Evolutionary conservation across 2,113 vertebrate genomes (phyloP).

Genomic region (Crotalus viridis): DNA sequence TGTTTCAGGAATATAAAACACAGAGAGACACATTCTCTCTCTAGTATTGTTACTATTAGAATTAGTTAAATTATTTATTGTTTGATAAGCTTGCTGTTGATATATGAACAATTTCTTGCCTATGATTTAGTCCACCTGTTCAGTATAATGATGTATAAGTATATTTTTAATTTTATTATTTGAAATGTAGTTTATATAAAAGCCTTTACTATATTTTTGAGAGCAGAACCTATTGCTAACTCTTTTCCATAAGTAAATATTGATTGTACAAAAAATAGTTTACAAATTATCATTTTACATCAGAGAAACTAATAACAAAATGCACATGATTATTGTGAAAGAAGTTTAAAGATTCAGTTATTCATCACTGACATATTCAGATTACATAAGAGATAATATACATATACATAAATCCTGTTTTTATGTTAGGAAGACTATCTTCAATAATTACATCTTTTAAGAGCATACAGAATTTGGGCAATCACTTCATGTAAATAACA

Average conservation of each 20-base stretch:
- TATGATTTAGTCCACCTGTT: background rate
- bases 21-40: background rate
- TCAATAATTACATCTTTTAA: background rate
- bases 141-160: background rate
- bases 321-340: background rate
- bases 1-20: background rate
- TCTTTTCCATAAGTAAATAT: background rate
- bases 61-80: background rate
- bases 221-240: background rate
- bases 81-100: background rate
- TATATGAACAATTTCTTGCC: background rate
- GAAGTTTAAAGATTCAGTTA: background rate
- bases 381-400: background rate
- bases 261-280: background rate
- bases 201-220: background rate
- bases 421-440: background rate
- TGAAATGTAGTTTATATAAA: background rate
- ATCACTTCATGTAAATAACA: background rate
- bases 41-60: background rate
- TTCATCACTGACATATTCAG: background rate
- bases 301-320: background rate
- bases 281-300: background rate
- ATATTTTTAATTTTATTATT: background rate
- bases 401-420: background rate
- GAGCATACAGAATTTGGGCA: background rate